phyloP scores from a whole-genome alignment of 2,113 vertebrate genomes.

The Serilophus lunatus region DNA sequence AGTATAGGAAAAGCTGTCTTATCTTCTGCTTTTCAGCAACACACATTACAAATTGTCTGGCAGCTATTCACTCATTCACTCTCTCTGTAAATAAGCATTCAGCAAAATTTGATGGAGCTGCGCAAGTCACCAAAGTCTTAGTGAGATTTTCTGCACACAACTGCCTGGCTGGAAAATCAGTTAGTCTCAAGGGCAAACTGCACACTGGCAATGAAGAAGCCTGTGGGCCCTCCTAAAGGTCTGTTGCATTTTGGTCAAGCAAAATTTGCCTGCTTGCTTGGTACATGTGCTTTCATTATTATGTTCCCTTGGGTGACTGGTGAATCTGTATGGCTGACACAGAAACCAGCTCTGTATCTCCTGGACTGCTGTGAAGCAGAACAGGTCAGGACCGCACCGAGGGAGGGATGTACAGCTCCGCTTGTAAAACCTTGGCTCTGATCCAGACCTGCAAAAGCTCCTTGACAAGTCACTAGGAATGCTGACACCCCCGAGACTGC shows the following conservation, averaged over 20 bases:
- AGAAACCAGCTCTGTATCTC: not conserved
- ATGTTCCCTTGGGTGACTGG: not conserved
- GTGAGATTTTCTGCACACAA: not conserved
- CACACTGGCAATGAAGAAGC: accelerated
- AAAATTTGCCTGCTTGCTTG: not conserved
- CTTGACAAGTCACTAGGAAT: not conserved
- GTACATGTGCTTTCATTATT: not conserved
- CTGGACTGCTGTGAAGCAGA: not conserved
- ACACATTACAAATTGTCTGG: conserved; percentile 51
- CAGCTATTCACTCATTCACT: conserved; percentile 31
- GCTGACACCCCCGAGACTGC: not conserved
- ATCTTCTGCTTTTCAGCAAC: conserved; percentile 48
- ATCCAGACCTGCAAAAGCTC: conserved; percentile 9
- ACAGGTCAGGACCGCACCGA: not conserved
- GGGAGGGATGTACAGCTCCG: not conserved
- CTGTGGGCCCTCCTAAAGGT: not conserved
- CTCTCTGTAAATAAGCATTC: conserved; percentile 36
- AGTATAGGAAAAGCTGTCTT: conserved; percentile 31
- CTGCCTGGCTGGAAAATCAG: not conserved
- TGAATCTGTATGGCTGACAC: not conserved
- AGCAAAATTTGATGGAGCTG: conserved; percentile 11
- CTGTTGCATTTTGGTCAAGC: not conserved
- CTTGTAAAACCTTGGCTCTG: not conserved
- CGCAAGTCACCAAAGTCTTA: not conserved
- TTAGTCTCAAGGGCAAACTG: not conserved